Percentiles rank a stretch among this genome's conserved stretches.
Conservation (phyloP, 64 coral and sea anemone genomes). For the Dendronephthya gigantea region DNA sequence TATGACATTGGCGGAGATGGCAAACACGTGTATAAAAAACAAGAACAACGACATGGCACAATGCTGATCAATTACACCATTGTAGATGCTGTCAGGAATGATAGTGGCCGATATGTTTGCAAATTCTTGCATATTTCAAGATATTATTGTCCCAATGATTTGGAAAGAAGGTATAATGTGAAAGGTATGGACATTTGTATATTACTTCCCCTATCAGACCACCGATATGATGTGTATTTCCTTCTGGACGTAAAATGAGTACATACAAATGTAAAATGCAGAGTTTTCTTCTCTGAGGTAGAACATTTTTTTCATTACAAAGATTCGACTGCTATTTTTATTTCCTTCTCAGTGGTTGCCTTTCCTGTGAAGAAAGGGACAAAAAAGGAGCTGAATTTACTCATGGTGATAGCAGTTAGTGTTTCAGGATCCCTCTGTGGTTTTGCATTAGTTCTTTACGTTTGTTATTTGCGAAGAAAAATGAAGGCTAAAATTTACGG, state of each 20-base stretch:
- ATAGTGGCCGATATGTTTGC: neutral
- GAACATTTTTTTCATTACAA: too few species aligned
- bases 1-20: neutral
- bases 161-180: neutral
- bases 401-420: neutral
- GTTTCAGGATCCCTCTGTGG: neutral
- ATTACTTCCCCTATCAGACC: too few species aligned
- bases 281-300: too few species aligned
- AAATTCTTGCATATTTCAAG: neutral
- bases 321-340: too few species aligned
- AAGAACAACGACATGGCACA: neutral
- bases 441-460: neutral
- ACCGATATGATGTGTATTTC: too few species aligned
- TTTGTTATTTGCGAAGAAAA: neutral
- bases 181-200: neutral
- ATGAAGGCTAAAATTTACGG: neutral
- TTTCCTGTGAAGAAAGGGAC: neutral
- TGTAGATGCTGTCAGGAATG: neutral
- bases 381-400: neutral
- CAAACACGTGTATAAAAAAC: neutral
- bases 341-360: neutral
- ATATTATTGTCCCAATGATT: neutral
- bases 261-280: too few species aligned
- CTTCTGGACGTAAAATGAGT: too few species aligned
- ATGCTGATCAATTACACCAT: neutral